These are phyloP conservation scores for Hydractinia echinata DNA, from an alignment of 30 jellyfish, hydroid and myxozoan species.

Conservation along the genomic window DNA sequence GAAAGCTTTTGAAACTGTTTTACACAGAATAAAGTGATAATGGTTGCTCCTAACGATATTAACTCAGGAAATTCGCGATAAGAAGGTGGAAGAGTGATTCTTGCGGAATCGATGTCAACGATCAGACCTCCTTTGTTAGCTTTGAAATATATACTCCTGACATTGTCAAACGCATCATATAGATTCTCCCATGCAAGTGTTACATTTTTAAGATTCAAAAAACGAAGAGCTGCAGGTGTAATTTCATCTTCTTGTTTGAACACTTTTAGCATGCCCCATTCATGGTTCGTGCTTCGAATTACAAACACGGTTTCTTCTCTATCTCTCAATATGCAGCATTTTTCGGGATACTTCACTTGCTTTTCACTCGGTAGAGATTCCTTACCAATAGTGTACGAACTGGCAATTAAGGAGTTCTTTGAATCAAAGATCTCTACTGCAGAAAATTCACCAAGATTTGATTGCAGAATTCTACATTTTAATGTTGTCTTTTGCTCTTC, in stretches of 20 bases:
- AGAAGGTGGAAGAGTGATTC: not conserved
- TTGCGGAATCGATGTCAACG: not conserved
- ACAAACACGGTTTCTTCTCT: conserved; percentile 14
- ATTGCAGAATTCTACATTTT: conserved; percentile 27
- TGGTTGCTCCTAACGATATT: not conserved
- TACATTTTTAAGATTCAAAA: conserved; percentile 17
- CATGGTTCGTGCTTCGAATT: conserved; percentile 34
- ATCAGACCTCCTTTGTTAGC: not conserved
- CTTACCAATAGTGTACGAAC: conserved; percentile 33
- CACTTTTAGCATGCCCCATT: conserved; percentile 37
- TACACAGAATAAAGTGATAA: conserved; percentile 12
- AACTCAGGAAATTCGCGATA: conserved; percentile 24
- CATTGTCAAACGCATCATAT: not conserved
- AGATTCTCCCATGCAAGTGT: conserved; percentile 23
- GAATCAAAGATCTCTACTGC: conserved; percentile 32
- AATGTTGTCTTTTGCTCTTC: conserved; percentile 1
- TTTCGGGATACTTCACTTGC: conserved; percentile 16
- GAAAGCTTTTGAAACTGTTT: not conserved
- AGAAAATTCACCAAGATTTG: conserved; percentile 25
- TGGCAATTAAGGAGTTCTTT: conserved; percentile 3
- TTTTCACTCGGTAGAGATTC: conserved; percentile 31
- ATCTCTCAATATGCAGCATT: conserved; percentile 30
- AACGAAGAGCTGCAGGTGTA: not conserved
- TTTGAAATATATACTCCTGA: conserved; percentile 4
- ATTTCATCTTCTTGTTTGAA: conserved; percentile 15